A percentile compares a stretch with the other conserved stretches of the same genome.
Evolutionary conservation across 2,113 vertebrate genomes (phyloP).

Genomic region (Perca schrenkii): DNA sequence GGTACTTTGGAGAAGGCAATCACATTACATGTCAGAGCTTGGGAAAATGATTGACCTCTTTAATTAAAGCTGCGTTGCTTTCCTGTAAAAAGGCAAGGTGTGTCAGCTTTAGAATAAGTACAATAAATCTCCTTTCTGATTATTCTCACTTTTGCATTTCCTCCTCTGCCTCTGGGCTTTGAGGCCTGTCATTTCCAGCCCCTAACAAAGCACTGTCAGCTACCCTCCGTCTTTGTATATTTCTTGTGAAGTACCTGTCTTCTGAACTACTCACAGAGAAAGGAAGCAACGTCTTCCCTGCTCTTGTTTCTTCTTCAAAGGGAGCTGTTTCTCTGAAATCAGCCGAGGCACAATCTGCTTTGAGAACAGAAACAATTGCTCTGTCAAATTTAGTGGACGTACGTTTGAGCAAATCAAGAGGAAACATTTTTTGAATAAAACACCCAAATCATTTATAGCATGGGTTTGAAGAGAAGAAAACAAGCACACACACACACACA

Average conservation of each 20-base stretch:
- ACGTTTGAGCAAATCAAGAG: constrained; percentile 60
- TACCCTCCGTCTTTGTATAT: constrained; percentile 76
- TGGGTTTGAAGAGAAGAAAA: constrained; percentile 29
- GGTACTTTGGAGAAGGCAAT: constrained; percentile 57
- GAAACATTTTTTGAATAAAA: constrained; percentile 51
- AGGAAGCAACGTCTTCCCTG: constrained; percentile 61
- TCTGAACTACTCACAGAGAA: constrained; percentile 67
- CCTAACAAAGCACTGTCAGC: constrained; percentile 77
- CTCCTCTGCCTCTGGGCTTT: constrained; percentile 54
- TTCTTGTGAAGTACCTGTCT: constrained; percentile 81
- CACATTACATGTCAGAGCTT: constrained; percentile 55
- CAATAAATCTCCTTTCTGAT: constrained; percentile 78
- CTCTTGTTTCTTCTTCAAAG: constrained; percentile 80
- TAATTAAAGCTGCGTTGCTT: constrained; percentile 77
- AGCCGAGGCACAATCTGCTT: constrained; percentile 60
- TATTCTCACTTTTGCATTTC: constrained; percentile 70
- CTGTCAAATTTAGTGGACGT: constrained; percentile 68
- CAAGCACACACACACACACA: not conserved
- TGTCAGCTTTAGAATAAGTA: constrained; percentile 77
- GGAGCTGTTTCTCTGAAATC: constrained; percentile 70
- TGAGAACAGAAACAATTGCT: constrained; percentile 73
- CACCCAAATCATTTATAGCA: constrained; percentile 24
- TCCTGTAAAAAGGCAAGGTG: constrained; percentile 61
- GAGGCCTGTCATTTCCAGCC: constrained; percentile 72
- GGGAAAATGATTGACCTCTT: constrained; percentile 75